Conservation (phyloP, 92 coral and sea anemone genomes). For the Porites rus region DNA sequence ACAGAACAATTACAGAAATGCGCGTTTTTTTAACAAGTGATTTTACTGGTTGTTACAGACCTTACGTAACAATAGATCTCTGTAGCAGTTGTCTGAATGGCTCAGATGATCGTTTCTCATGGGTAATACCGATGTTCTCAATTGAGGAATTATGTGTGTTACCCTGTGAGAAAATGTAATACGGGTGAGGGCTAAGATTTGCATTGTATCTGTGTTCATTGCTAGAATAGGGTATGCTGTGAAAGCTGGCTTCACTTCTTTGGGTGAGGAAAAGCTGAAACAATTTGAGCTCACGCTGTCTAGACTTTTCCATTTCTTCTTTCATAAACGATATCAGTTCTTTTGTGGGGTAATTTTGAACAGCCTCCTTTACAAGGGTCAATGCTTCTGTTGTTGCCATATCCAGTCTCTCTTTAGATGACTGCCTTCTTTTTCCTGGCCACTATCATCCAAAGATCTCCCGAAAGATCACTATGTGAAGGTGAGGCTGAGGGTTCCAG, state of each 20-base stretch:
- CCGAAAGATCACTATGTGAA: conserved; percentile 26
- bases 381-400: conserved; percentile 42
- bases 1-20: too few relatives aligned
- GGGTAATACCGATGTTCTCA: too few relatives aligned
- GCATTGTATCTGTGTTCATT: conserved; percentile 32
- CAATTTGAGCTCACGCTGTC: conserved; percentile 45
- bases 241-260: conserved; percentile 33
- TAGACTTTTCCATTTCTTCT: conserved; percentile 55
- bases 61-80: too few relatives aligned
- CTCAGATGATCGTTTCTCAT: too few relatives aligned
- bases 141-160: too few relatives aligned
- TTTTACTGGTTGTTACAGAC: too few relatives aligned
- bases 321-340: conserved; percentile 46
- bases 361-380: conserved; percentile 48
- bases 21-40: too few relatives aligned
- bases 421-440: conserved; percentile 40
- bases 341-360: conserved; percentile 55
- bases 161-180: too few relatives aligned
- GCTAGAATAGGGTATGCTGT: conserved; percentile 28
- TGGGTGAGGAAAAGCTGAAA: conserved; percentile 48
- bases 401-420: conserved; percentile 35
- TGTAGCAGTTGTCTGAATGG: too few relatives aligned
- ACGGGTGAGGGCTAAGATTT: conserved; percentile 22
- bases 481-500: conserved; percentile 55
- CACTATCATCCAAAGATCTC: conserved; percentile 6